Base-by-base conservation (phyloP, 2,888 invertebrate genomes). In the Drosophila aldrichi region DNA sequence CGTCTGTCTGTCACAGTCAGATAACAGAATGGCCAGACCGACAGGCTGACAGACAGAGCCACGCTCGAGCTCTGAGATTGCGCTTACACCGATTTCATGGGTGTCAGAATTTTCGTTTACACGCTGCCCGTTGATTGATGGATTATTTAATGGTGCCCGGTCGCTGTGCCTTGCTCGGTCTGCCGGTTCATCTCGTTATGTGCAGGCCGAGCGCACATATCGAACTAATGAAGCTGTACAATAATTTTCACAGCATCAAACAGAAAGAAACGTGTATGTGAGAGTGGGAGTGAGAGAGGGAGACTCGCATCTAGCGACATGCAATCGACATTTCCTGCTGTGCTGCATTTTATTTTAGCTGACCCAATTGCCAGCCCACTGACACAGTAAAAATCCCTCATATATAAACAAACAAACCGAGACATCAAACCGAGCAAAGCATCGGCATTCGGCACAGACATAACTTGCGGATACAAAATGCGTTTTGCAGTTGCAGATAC, bases 41-140 rank as follows among this genome's bases (percentile, higher is more conserved):
- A 25, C n/a, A 41, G 54, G 20, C 29, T 0, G 48, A 25, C n/a
- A 41, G 54, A n/a, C 54, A 49, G 48, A 20, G 25, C 40, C 48
- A 52, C 60, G 51, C 51, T 51, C 51, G 51, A 20, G 20, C 16
- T 57, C 77, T 61, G 74, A 82, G 89, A 84, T 86, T 87, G 79
- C 79, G 76, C 58, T 85, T 81, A 82, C 75, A 79, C 74, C 49
- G 89, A 86, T 85, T 85, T 89, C 89, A 85, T 79, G 89, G 81
- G 79, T 83, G 89, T 88, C 87, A 83, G 81, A 82, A 73, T 69
- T 83, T 83, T 74, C 77, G 80, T 66, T 82, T 82, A 82, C 81
- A 79, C 81, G 57, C 74, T 65, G 72, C 78, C 65, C 64, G 75
- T 67, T 80, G 83, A 83, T 83, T 88, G 83, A 83, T 83, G 80